Evolutionary conservation across 2,797 vertebrate species (phyloP).

Genomic region (Hyperoplus immaculatus): DNA sequence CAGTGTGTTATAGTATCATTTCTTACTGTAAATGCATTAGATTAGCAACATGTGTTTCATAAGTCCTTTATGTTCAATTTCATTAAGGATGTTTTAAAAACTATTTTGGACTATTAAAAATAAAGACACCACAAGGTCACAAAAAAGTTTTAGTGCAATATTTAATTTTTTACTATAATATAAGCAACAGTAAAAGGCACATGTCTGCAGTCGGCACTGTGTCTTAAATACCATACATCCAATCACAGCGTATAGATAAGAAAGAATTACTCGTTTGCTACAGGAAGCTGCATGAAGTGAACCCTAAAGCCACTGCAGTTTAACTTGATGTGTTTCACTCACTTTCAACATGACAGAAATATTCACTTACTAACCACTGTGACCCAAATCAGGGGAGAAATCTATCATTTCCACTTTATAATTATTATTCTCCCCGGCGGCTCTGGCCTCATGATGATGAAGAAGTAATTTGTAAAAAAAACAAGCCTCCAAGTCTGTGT

Average conservation of each 20-base stretch:
- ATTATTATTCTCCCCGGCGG: slow-evolving; percentile 3
- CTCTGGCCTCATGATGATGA: slow-evolving; percentile 29
- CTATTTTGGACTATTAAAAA: no score
- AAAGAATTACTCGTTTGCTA: neutral
- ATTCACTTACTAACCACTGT: neutral
- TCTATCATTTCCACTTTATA: slow-evolving; percentile 10
- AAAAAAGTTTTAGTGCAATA: neutral
- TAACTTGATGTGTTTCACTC: neutral
- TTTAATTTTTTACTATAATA: neutral
- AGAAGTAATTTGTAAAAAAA: slow-evolving; percentile 36
- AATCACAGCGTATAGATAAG: neutral
- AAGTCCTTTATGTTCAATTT: neutral
- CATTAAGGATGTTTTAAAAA: neutral
- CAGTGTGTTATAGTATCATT: neutral
- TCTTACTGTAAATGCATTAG: slow-evolving; percentile 1
- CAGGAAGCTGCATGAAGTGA: neutral
- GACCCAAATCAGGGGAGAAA: slow-evolving; percentile 9
- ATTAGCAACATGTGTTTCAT: neutral
- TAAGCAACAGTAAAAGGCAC: neutral
- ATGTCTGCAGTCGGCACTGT: neutral
- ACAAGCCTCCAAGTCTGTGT: slow-evolving; percentile 31
- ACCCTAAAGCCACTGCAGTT: neutral
- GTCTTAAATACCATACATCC: neutral
- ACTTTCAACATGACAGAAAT: neutral
- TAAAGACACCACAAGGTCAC: no score